Evolutionary conservation across 2,113 vertebrate species (phyloP).

Genomic region (Xerus inauris): DNA sequence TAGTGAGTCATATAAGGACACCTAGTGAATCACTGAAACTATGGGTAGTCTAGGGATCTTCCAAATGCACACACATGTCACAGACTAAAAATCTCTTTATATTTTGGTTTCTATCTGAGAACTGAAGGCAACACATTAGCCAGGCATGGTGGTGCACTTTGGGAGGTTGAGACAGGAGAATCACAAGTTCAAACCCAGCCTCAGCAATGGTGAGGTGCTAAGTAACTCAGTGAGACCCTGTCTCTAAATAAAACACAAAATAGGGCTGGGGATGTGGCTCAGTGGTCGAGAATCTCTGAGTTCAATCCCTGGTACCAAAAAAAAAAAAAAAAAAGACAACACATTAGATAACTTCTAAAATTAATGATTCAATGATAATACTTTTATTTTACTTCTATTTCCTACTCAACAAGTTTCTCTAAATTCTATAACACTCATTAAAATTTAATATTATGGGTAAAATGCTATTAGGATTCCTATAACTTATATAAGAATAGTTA

Average conservation of each 20-base stretch:
- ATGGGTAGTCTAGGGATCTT: not conserved
- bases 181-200: too few species aligned
- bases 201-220: too few species aligned
- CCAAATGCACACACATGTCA: not conserved
- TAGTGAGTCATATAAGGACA: not conserved
- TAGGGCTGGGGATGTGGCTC: too few species aligned
- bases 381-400: conserved; percentile 40
- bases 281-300: too few species aligned
- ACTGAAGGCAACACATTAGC: not conserved
- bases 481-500: conserved; percentile 10
- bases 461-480: conserved; percentile 48
- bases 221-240: too few species aligned
- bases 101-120: conserved; percentile 19
- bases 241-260: too few species aligned
- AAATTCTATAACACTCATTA: conserved; percentile 3
- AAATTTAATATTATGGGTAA: not conserved
- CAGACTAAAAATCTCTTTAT: not conserved
- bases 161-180: too few species aligned
- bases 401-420: not conserved
- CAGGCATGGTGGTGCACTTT: too few species aligned
- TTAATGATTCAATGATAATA: conserved; percentile 41
- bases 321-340: too few species aligned
- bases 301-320: too few species aligned
- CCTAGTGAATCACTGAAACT: not conserved
- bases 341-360: not conserved